Base-by-base conservation (phyloP, 37 sponge, comb jelly and placozoan genomes). In the Trichoplax adhaerens region DNA sequence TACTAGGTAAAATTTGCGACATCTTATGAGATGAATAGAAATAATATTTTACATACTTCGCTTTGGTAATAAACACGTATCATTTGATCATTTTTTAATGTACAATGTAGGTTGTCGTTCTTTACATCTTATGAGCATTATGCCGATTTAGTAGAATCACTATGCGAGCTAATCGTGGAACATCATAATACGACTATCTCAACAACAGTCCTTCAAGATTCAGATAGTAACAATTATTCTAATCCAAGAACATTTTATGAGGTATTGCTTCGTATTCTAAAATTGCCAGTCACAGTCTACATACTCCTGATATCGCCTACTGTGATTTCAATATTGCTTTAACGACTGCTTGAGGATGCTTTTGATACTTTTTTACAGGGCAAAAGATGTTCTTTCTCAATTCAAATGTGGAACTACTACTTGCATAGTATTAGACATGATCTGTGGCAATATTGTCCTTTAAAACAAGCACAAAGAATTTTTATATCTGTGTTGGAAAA, bases 391-490 rank as follows among this genome's bases (percentile, higher is more conserved):
- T 83, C 80, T 2, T 78, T 71, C 55, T 54, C 80, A 53, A 57
- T 83, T 4, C 84, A 83, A 54, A 83, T 83, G 84, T 77, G 78
- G 76, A 66, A 54, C 57, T 83, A 79, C 72, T 80, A 83, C 5
- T 58, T 79, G 51, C 59, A 58, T 6, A 73, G 72, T 47, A 65
- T 83, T 51, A 50, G 52, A 4, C 71, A 79, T 69, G 80, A 78
- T 68, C 80, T 83, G 1, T 65, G 78, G 72, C 5, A 29, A 29
- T 29, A 29, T 29, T 29, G 29, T 29, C 29, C 29, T 29, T 29
- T 29, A 29, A 29, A 29, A 29, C 29, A 29, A 29, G 29, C 29
- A 29, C 29, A 29, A 29, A 29, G 29, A 29, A 29, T 29, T 29
- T 29, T 29, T 29, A 29, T 29, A 29, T 29, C 29, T 29, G 29